Evolutionary conservation across 2,797 vertebrate genomes (phyloP).

Genomic region (Halcyon smyrnensis): DNA sequence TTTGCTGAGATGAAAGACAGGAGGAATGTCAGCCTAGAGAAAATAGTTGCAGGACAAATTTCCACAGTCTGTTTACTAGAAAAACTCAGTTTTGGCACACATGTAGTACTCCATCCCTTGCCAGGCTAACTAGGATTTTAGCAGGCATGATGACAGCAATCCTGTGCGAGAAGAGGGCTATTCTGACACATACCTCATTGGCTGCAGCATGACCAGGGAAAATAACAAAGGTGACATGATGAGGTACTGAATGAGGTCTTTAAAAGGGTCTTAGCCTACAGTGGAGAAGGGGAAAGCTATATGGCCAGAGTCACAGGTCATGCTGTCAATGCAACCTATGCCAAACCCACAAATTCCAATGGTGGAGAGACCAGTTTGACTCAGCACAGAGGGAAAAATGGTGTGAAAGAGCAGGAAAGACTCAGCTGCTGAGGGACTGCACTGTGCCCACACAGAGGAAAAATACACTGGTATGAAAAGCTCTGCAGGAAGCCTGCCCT

Average conservation of each 20-base stretch:
- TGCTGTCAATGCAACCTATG: not conserved
- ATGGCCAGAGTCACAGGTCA: not conserved
- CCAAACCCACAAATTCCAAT: not conserved
- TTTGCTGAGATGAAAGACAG: not conserved
- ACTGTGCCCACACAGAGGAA: accelerated
- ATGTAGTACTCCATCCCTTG: not conserved
- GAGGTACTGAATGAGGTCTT: not conserved
- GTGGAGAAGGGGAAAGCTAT: not conserved
- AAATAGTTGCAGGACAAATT: not conserved
- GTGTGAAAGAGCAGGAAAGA: not conserved
- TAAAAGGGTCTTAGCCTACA: not conserved
- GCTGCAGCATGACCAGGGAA: not conserved
- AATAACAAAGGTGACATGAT: not conserved
- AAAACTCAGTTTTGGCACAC: not conserved
- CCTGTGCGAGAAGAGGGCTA: not conserved
- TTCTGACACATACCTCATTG: not conserved
- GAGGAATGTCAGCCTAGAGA: not conserved
- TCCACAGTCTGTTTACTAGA: not conserved
- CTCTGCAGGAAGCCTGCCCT: not conserved
- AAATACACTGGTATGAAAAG: not conserved
- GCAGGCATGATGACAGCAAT: not conserved
- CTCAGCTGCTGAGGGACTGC: not conserved
- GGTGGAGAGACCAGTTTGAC: not conserved
- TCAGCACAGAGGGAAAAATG: not conserved
- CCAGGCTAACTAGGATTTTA: not conserved